A percentile compares a stretch with the other conserved stretches of the same genome.
phyloP scores from a whole-genome alignment of 2,797 vertebrate species.

The Borostomias antarcticus region DNA sequence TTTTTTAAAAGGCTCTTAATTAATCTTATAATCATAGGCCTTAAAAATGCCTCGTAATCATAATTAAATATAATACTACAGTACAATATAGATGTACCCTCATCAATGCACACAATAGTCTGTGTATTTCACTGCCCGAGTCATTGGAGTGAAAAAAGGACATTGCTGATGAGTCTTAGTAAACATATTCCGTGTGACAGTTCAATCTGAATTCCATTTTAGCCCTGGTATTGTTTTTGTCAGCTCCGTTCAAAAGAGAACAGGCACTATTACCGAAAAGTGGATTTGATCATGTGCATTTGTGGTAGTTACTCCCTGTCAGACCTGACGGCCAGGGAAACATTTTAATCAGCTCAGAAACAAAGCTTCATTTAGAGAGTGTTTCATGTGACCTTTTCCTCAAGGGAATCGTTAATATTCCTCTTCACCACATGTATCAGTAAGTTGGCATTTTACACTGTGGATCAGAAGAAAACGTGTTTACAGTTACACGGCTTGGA shows the following conservation, averaged over 20 bases:
- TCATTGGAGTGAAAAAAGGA: neutral
- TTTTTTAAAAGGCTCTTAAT: neutral
- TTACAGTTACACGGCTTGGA: neutral
- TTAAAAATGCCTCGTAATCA: no score
- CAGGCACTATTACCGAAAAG: neutral
- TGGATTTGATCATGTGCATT: neutral
- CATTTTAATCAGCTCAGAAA: constrained; percentile 44
- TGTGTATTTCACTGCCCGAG: neutral
- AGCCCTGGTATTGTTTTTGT: neutral
- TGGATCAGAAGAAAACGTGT: constrained; percentile 14
- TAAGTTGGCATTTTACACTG: constrained; percentile 46
- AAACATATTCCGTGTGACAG: constrained; percentile 16
- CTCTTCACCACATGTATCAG: constrained; percentile 34
- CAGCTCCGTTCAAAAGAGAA: neutral
- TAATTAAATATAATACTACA: no score
- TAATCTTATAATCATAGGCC: neutral
- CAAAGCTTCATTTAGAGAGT: constrained; percentile 46
- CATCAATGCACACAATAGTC: neutral
- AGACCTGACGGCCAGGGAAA: constrained; percentile 26
- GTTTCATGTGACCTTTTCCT: constrained; percentile 45
- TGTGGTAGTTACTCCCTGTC: constrained; percentile 9
- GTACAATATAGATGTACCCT: neutral
- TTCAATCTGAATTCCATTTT: constrained; percentile 12
- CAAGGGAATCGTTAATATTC: constrained; percentile 41
- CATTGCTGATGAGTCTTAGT: neutral